phyloP scores from a whole-genome alignment of 2,888 invertebrate species.

The Alcis repandata region DNA sequence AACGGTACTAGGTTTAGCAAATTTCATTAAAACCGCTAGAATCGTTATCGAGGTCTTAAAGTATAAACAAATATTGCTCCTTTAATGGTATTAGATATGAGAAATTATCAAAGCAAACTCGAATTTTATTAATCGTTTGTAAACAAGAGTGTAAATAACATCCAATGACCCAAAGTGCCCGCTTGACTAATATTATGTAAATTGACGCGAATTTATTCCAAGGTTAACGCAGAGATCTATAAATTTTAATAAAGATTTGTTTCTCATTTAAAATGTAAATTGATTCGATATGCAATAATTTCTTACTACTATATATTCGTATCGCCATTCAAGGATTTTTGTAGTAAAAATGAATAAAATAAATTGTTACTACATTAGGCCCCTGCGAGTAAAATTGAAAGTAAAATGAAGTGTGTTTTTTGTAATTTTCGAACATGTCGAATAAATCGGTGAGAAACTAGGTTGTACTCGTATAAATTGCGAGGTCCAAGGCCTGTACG shows the following conservation, averaged over 20 bases:
- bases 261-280: slow-evolving; percentile 5
- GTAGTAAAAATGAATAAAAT: neutral
- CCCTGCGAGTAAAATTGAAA: no score
- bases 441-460: no score
- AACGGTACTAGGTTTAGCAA: no score
- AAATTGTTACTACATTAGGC: neutral
- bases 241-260: neutral
- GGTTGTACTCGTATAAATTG: no score
- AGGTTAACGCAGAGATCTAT: neutral
- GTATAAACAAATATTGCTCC: no score
- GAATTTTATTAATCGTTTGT: neutral
- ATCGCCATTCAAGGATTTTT: neutral
- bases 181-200: slow-evolving; percentile 2
- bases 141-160: neutral
- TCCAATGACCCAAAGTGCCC: neutral
- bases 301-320: neutral
- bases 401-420: no score
- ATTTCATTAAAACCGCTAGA: no score
- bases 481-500: no score
- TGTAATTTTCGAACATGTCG: no score
- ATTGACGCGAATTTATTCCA: slow-evolving; percentile 5
- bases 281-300: slow-evolving; percentile 1
- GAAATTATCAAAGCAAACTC: no score
- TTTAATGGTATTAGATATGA: no score
- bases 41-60: no score